Evolutionary conservation across 2,888 invertebrate genomes (phyloP), one percentile per base, ranked within the genome.

Genomic region (Steinernema carpocapsae): DNA sequence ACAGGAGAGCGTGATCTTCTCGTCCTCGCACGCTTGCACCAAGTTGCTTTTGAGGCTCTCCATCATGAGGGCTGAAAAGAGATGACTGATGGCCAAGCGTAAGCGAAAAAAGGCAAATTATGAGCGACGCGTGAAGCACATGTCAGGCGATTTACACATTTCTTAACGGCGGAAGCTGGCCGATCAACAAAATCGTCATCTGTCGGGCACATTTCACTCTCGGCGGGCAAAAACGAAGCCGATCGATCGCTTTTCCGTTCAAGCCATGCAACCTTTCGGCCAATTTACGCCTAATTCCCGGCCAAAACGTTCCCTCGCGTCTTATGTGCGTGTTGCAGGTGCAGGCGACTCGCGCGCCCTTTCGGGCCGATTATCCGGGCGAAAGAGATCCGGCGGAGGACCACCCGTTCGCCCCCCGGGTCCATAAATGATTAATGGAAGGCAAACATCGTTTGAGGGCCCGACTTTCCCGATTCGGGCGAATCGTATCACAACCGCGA

Each of bases 11-110:
- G 92, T 92, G 88, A 96, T 92, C 88, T 92, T 91, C 87, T 95
- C 93, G 78, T 94, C 93, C 89, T 95, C 94, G 89, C 97, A 97
- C 72, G 94, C 94, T 71, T 94, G 94, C 80, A 93, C 92, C 88
- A 95, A 94, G 89, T 94, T 94, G 64, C 94, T 94, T 87, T 94
- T 91, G 84, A 97, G 91, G 42, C 94, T 94, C 83, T 94, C 94
- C 85, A 94, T 92, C 84, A 97, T 92, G 82, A 95, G 91, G 88
- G 93, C 96, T 96, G 91, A 82, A 89, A 86, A 37, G 71, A 26
- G 70, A 24, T 22, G 52, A 52, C 19, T 52, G 52, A 52, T 24
- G 52, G 19, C 24, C 22, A 24, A 12, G 22, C 22, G 52, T 10
- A 37, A 37, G 37, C 37, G 37, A 37, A 37, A 37, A 37, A 37